Base-by-base conservation (phyloP, 2,888 invertebrate species). In the Drosophila buzzatii region DNA sequence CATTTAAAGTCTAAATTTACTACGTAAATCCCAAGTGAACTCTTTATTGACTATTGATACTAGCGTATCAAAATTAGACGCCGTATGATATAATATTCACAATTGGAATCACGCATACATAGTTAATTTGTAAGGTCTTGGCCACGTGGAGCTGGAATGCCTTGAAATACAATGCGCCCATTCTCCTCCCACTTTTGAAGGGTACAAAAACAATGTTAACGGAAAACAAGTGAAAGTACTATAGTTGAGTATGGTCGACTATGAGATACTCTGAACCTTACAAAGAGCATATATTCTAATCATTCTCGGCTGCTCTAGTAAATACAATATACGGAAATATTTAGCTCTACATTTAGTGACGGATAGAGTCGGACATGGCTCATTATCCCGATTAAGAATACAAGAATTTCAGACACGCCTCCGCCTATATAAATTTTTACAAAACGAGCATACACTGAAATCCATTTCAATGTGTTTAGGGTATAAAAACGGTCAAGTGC, bases 401-500 rank as follows among this genome's bases (percentile, higher is more conserved):
- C 27, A 27, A 27, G 27, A 27, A 27, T 27, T 27, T 27, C 6
- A 27, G 20, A 2, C 20, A 20, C 20, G 20, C 20, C 20, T 33
- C 33, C 2, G 9, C 10, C 10, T 33, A 33, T 10, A 33, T 10
- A 33, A 2, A 14, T 14, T 37, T 37, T 37, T 14, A 1, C 14
- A 3, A 4, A 14, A 14, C 14, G 0, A 37, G 4, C 6, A 41
- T 41, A 8, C 41, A 8, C 41, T 8, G 7, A n/a, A 16, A 41
- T 14, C n/a, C 41, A 1, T 41, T 41, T 8, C n/a, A 41, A 8
- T n/a, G 1, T 16, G 8, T 8, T 8, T 7, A n/a, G 41, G 41
- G 41, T 41, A 41, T 41, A 41, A 58, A 66, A 76, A 64, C 67
- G 70, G 81, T 76, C 73, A 82, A 67, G 70, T 69, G 70, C 72